Base-by-base conservation (phyloP, 2,113 vertebrate genomes). In the Gavialis gangeticus region DNA sequence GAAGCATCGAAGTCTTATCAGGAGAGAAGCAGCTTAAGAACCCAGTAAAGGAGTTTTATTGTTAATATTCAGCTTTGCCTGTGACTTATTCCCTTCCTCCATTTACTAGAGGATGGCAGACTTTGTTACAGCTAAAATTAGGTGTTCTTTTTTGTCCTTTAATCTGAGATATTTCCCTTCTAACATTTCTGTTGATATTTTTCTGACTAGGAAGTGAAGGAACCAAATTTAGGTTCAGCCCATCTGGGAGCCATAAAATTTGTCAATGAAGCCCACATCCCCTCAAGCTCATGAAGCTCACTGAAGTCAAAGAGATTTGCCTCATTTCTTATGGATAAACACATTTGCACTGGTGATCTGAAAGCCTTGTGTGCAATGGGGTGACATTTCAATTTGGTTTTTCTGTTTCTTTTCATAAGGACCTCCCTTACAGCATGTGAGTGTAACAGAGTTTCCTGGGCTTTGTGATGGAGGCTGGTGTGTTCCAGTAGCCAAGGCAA, bases 1-100 rank as follows among this genome's bases (percentile, higher is more conserved):
- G 75, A 67, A 77, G 91, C 4, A 0, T 92, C 87, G 2, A 59
- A 64, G 87, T 83, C 82, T 96, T 96, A 92, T 95, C 93, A 84
- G 90, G 55, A 91, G 82, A 92, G 66, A 69, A 94, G 89, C 84
- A 95, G 90, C 86, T 92, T 92, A 96, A 94, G 84, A 87, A 30
- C 10, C 79, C n/a, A 75, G 84, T 90, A 91, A 94, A 93, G 79
- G 88, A 85, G 79, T 94, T 94, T 89, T 88, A 85, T 92, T 94
- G 94, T 83, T 80, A 19, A 58, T 90, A 88, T 84, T 75, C 84
- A 96, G 76, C 64, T 5, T 73, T 24, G 69, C 34, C 1, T 73
- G 34, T 7, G 59, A 87, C 94, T 94, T 82, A 95, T 96, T 90
- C 46, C 84, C 46, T 27, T 81, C 37, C 92, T 94, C 64, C 75